Conservation (phyloP, 2,113 vertebrate genomes). For the Hypocryptadius cinnamomeus region DNA sequence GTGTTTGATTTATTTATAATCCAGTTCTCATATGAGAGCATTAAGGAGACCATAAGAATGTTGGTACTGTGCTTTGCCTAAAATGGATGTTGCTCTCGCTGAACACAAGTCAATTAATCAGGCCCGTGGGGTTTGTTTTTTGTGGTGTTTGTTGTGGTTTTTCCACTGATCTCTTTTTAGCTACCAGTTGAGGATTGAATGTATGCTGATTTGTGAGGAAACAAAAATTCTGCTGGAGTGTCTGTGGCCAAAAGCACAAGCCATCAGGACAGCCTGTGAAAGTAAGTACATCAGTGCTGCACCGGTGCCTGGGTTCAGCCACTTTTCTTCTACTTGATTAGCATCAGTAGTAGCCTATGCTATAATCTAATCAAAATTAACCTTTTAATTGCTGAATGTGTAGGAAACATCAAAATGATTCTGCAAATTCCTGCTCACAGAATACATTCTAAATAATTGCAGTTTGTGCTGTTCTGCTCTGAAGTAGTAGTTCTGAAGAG, state of each 20-base stretch:
- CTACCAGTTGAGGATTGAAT: slow-evolving; percentile 87
- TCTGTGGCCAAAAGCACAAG: slow-evolving; percentile 79
- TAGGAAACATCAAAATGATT: fast-evolving
- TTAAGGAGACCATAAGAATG: not conserved
- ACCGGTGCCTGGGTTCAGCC: not conserved
- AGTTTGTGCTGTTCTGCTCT: not conserved
- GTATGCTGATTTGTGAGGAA: slow-evolving; percentile 88
- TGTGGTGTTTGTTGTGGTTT: not conserved
- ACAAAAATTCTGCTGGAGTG: slow-evolving; percentile 75
- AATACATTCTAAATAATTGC: not conserved
- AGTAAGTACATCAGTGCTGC: slow-evolving; percentile 66
- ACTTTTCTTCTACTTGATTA: not conserved
- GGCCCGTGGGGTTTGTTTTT: not conserved
- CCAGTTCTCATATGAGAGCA: not conserved
- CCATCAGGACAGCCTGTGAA: slow-evolving; percentile 79
- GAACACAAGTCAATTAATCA: slow-evolving; percentile 3
- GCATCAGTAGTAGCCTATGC: not conserved
- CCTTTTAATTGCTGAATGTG: not conserved
- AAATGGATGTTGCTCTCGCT: not conserved
- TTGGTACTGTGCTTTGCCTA: not conserved
- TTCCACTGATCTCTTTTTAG: slow-evolving; percentile 56
- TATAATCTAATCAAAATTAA: not conserved
- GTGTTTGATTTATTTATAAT: slow-evolving; percentile 31
- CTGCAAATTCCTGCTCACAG: not conserved
- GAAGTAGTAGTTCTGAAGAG: not conserved